Conservation (phyloP, 2,888 invertebrate species). For the Ceriagrion tenellum region DNA sequence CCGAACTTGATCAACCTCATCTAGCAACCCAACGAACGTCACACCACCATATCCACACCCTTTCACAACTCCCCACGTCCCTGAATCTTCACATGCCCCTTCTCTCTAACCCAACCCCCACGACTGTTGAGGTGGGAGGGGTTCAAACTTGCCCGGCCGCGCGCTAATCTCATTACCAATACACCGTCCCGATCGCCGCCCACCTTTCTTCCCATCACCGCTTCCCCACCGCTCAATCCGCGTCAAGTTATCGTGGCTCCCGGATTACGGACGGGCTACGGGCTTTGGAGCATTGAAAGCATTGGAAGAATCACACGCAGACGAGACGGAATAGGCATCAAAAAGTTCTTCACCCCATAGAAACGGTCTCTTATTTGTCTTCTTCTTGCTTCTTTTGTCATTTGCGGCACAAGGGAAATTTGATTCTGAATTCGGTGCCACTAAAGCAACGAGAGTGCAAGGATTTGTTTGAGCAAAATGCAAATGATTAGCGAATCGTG, state of each 20-base stretch:
- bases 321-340: not conserved
- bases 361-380: too few relatives aligned
- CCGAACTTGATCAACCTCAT: not conserved
- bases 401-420: too few relatives aligned
- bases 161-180: constrained; percentile 43
- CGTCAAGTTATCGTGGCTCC: not conserved
- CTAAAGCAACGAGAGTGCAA: too few relatives aligned
- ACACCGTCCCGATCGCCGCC: not conserved
- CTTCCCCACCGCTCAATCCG: not conserved
- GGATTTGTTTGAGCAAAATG: too few relatives aligned
- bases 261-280: constrained; percentile 30
- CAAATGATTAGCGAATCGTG: too few relatives aligned
- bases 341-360: not conserved
- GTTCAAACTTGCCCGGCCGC: constrained; percentile 5
- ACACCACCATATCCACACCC: too few relatives aligned
- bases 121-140: not conserved
- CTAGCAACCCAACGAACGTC: not conserved
- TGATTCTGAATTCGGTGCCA: too few relatives aligned
- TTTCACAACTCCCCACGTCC: not conserved
- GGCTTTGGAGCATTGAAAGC: not conserved
- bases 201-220: not conserved
- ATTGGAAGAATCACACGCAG: not conserved
- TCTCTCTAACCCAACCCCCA: too few relatives aligned
- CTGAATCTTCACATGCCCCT: too few relatives aligned
- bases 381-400: too few relatives aligned